Conservation (phyloP, 2,797 vertebrate genomes). For the Gymnodraco acuticeps region DNA sequence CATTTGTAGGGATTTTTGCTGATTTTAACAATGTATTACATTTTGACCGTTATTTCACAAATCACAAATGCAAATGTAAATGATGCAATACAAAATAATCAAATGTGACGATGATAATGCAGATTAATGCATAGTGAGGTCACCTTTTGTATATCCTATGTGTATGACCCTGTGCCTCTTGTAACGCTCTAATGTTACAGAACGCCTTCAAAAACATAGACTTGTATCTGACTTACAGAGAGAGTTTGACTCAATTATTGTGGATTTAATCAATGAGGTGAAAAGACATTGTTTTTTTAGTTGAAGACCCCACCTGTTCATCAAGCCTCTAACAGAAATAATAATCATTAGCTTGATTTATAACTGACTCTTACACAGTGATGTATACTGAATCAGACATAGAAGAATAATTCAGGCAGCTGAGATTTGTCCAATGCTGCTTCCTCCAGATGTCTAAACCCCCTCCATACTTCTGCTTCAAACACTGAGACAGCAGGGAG, state of each 20-base stretch:
- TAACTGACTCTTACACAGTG: background rate
- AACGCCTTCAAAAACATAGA: conserved; percentile 17
- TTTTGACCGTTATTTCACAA: background rate
- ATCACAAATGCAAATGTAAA: background rate
- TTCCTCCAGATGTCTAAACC: conserved; percentile 54
- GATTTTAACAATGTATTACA: background rate
- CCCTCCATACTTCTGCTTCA: conserved; percentile 41
- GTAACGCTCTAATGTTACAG: conserved; percentile 37
- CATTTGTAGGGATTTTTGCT: background rate
- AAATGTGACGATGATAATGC: conserved; percentile 36
- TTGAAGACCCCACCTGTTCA: background rate
- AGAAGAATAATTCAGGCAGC: conserved; percentile 31
- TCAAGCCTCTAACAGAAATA: background rate
- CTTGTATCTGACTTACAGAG: conserved; percentile 6
- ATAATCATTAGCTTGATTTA: conserved; percentile 17
- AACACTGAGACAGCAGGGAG: conserved; percentile 46
- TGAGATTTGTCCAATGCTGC: conserved; percentile 27
- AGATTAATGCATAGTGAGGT: conserved; percentile 36
- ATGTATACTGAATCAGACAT: conserved; percentile 22
- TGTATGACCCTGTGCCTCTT: conserved; percentile 1
- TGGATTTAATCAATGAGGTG: background rate
- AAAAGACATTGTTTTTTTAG: conserved; percentile 5
- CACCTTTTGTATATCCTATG: conserved; percentile 39
- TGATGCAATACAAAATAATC: conserved; percentile 7
- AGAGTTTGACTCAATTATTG: conserved; percentile 2